Percentiles rank a stretch among this genome's conserved stretches.
Evolutionary conservation across 2,888 invertebrate species (phyloP).

Genomic region (Notodonta ziczac): DNA sequence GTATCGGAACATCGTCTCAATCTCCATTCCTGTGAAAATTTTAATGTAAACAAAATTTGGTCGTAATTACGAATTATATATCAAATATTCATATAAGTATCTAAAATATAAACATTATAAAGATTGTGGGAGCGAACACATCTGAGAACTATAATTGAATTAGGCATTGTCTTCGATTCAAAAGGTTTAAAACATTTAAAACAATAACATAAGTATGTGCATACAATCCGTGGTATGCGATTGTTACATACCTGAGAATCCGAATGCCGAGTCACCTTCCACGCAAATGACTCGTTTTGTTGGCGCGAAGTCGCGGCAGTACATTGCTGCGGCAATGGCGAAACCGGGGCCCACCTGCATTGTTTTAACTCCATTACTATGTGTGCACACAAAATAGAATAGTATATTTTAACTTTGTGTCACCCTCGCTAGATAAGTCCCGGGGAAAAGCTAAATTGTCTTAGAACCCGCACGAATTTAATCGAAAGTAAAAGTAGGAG

Average conservation of each 20-base stretch:
- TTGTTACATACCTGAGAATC: slow-evolving; percentile 92
- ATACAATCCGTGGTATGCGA: no score
- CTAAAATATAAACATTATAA: not conserved
- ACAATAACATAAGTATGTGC: not conserved
- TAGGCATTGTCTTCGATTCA: slow-evolving; percentile 2
- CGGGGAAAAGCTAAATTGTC: no score
- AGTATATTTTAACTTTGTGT: no score
- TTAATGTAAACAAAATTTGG: not conserved
- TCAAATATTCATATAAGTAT: no score
- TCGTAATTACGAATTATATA: not conserved
- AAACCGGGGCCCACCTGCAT: slow-evolving; percentile 92
- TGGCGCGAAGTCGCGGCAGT: slow-evolving; percentile 92
- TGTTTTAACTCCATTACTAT: not conserved
- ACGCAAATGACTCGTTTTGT: slow-evolving; percentile 95
- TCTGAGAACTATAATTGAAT: not conserved
- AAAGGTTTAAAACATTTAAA: slow-evolving; percentile 14
- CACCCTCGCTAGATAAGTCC: no score
- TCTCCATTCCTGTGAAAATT: slow-evolving; percentile 92
- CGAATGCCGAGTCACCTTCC: slow-evolving; percentile 98
- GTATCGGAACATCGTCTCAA: slow-evolving; percentile 98
- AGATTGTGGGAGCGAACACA: not conserved
- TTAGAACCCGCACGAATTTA: no score
- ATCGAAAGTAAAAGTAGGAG: no score
- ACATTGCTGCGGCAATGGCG: slow-evolving; percentile 96
- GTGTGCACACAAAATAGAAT: no score